Evolutionary conservation across 2,888 invertebrate species (phyloP).

Genomic region (Drosophila cracens): DNA sequence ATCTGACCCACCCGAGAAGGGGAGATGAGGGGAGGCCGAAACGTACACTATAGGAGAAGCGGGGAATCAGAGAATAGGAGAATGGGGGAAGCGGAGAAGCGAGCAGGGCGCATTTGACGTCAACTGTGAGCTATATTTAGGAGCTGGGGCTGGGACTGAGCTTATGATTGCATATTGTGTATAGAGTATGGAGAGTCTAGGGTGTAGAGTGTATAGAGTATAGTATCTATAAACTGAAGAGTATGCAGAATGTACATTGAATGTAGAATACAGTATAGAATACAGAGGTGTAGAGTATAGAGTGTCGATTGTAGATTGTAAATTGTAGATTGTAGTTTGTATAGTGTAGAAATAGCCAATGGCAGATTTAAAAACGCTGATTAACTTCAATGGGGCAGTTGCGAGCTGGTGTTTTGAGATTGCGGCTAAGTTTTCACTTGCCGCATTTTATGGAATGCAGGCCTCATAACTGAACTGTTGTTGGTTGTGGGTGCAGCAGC

Average conservation of each 20-base stretch:
- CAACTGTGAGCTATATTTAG: conserved; percentile 41
- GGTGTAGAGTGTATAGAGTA: not conserved
- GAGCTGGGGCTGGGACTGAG: conserved; percentile 2
- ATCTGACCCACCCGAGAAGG: conserved; percentile 31
- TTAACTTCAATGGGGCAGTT: conserved; percentile 54
- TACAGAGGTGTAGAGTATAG: not conserved
- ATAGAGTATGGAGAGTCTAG: conserved; percentile 10
- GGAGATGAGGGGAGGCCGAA: not conserved
- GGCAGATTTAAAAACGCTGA: conserved; percentile 58
- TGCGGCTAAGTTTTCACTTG: conserved; percentile 52
- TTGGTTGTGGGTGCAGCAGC: conserved; percentile 44
- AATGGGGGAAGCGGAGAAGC: not conserved
- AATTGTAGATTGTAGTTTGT: not conserved
- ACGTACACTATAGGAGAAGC: not conserved
- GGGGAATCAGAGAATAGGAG: not conserved
- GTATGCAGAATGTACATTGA: not conserved
- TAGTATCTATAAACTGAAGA: not conserved
- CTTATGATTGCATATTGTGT: conserved; percentile 29
- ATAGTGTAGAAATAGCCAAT: conserved; percentile 33
- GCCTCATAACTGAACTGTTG: conserved; percentile 22
- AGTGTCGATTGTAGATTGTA: not conserved
- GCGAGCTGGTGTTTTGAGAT: conserved; percentile 45
- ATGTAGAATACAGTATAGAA: not conserved
- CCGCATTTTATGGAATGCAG: conserved; percentile 37
- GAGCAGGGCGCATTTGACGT: conserved; percentile 31